Evolutionary conservation across 2,888 invertebrate species (phyloP).

Genomic region (Tetramorium bicarinatum): DNA sequence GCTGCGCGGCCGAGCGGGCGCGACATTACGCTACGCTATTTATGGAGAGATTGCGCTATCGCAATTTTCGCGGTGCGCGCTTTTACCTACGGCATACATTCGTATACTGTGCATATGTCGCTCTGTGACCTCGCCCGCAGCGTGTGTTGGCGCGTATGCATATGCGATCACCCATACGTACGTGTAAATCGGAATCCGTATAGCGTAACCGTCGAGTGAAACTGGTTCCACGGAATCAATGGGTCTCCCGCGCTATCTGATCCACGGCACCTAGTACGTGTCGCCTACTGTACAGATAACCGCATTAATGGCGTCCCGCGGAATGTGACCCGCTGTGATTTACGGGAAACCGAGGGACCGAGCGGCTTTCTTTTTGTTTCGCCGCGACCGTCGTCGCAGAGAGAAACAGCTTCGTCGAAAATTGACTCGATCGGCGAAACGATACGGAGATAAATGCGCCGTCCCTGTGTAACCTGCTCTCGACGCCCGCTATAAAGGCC

Average conservation of each 20-base stretch:
- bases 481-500: constrained; percentile 45
- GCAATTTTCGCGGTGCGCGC: constrained; percentile 21
- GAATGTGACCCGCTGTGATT: constrained; percentile 73
- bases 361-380: constrained; percentile 67
- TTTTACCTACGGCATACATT: constrained; percentile 14
- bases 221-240: constrained; percentile 77
- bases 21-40: constrained; percentile 17
- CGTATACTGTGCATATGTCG: constrained; percentile 44
- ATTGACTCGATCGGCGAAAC: constrained; percentile 68
- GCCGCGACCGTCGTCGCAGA: constrained; percentile 32
- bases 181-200: constrained; percentile 70
- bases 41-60: constrained; percentile 32
- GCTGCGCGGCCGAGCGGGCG: neutral
- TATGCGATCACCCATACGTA: neutral
- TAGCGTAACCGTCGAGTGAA: constrained; percentile 72
- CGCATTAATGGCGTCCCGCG: constrained; percentile 73
- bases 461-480: constrained; percentile 37
- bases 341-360: constrained; percentile 65
- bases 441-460: constrained; percentile 69
- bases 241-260: constrained; percentile 70
- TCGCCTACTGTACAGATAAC: constrained; percentile 75
- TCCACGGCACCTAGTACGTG: constrained; percentile 73
- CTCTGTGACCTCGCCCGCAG: constrained; percentile 46
- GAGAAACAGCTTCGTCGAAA: constrained; percentile 66
- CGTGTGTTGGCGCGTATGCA: constrained; percentile 17